phyloP scores from a whole-genome alignment of 2,888 invertebrate species.

The Spilarctia lutea region DNA sequence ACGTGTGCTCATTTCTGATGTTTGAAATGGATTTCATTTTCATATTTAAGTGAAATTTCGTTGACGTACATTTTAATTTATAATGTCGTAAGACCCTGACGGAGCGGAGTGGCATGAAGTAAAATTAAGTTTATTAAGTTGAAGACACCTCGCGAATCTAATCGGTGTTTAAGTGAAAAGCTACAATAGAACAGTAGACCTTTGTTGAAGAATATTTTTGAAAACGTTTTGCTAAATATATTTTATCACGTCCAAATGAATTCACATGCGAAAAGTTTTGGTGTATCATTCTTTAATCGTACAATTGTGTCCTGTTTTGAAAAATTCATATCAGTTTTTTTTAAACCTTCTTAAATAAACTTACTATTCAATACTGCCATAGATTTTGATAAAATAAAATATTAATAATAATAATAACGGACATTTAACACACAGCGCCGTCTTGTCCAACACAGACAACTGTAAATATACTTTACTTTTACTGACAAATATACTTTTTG shows the following conservation, averaged over 20 bases:
- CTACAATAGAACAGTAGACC: neutral
- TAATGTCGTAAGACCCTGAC: neutral
- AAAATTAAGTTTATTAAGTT: neutral
- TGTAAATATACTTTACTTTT: too few species aligned
- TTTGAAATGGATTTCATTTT: neutral
- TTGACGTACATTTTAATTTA: neutral
- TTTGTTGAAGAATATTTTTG: neutral
- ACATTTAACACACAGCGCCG: too few species aligned
- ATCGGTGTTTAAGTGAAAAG: neutral
- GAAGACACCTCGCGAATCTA: neutral
- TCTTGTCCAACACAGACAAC: too few species aligned
- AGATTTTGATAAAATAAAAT: neutral
- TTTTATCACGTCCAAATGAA: too few species aligned
- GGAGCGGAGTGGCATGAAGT: neutral
- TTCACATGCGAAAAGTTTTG: neutral
- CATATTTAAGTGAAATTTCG: neutral
- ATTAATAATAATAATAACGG: too few species aligned
- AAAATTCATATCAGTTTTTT: neutral
- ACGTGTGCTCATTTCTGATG: slow-evolving; percentile 6
- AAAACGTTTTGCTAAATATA: neutral
- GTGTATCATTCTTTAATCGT: neutral
- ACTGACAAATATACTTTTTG: too few species aligned
- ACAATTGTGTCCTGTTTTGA: neutral
- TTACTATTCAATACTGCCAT: neutral
- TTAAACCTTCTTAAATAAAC: neutral